These are phyloP conservation scores for Anoplius nigerrimus DNA, from an alignment of 2,888 invertebrate species.

Conservation along the genomic window DNA sequence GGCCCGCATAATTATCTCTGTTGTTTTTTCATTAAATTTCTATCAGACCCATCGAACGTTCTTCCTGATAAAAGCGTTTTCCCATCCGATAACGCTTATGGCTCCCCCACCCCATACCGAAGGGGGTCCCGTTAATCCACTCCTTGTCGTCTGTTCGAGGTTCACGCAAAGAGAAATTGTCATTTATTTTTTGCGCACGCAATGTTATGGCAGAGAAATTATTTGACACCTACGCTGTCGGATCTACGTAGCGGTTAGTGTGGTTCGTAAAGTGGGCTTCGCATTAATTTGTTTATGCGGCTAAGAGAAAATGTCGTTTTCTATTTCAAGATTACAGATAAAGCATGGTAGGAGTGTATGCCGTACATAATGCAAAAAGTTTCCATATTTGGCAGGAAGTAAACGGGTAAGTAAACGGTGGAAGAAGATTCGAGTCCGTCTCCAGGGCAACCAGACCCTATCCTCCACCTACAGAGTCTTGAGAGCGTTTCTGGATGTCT, in stretches of 20 bases:
- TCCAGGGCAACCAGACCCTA: conserved; percentile 68
- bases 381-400: conserved; percentile 55
- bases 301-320: neutral
- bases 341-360: conserved; percentile 7
- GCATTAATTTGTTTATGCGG: no score
- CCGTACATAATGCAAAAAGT: conserved; percentile 39
- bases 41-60: conserved; percentile 48
- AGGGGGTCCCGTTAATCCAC: conserved; percentile 6
- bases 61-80: conserved; percentile 40
- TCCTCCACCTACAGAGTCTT: conserved; percentile 49
- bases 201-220: conserved; percentile 43
- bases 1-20: conserved; percentile 61
- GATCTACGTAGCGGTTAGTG: no score
- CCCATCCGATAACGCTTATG: neutral
- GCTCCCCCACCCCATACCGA: conserved; percentile 7
- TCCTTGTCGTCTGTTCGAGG: conserved; percentile 6
- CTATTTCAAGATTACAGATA: conserved; percentile 6
- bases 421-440: conserved; percentile 59
- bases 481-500: conserved; percentile 65
- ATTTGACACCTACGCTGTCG: no score
- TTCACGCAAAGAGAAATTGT: conserved; percentile 26
- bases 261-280: no score
- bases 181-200: conserved; percentile 65
- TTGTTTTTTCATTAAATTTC: conserved; percentile 67
- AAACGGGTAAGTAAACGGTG: conserved; percentile 57